phyloP scores from a whole-genome alignment of 1,140 invertebrate genomes.

The Hyposmocoma kahamanoa region DNA sequence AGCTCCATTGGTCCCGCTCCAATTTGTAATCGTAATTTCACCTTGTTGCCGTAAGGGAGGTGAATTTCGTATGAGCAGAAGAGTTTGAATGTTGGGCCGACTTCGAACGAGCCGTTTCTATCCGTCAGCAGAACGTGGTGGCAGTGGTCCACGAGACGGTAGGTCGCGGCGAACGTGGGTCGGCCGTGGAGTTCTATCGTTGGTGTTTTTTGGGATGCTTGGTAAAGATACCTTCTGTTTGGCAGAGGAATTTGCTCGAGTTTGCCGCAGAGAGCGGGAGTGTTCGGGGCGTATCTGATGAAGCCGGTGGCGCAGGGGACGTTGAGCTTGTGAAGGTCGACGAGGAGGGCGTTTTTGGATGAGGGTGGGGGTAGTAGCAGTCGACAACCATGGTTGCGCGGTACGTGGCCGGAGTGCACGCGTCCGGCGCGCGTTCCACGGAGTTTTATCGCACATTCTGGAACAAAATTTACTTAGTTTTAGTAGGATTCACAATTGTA shows the following conservation, averaged over 20 bases:
- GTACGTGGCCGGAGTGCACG: conserved; percentile 57
- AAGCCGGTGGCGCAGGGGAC: conserved; percentile 76
- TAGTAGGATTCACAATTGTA: no score
- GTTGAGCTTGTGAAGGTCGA: conserved; percentile 77
- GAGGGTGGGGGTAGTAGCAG: conserved; percentile 46
- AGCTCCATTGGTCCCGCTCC: conserved; percentile 47
- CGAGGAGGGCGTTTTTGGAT: conserved; percentile 70
- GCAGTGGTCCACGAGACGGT: conserved; percentile 78
- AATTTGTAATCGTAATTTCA: conserved; percentile 74
- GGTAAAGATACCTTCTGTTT: conserved; percentile 74
- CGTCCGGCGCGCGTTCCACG: conserved; percentile 31
- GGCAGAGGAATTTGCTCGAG: conserved; percentile 75
- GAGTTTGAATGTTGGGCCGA: conserved; percentile 71
- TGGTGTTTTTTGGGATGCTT: conserved; percentile 48
- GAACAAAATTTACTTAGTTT: conserved; percentile 29
- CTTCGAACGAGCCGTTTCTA: conserved; percentile 76
- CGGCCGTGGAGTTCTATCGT: conserved; percentile 72
- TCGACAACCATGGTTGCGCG: conserved; percentile 46
- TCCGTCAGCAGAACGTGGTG: conserved; percentile 76
- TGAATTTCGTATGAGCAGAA: conserved; percentile 78
- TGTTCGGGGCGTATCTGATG: conserved; percentile 69
- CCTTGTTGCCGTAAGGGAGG: conserved; percentile 77
- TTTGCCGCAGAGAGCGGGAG: conserved; percentile 75
- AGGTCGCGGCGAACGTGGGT: conserved; percentile 76
- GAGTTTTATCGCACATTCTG: conserved; percentile 66